Evolutionary conservation across 2,797 vertebrate genomes (phyloP).

Genomic region (Australoheros facetus): DNA sequence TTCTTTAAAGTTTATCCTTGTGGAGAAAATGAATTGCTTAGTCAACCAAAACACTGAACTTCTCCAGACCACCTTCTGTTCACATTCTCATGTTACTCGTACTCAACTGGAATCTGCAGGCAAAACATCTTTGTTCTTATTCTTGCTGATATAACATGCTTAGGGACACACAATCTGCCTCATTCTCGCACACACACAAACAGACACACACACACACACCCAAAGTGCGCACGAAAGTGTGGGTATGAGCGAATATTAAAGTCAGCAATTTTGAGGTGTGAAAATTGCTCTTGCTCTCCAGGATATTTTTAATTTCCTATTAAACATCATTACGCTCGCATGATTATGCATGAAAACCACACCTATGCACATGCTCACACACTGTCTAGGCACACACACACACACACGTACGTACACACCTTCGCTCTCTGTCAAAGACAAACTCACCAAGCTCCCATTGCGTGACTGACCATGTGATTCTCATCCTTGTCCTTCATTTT

Average conservation of each 20-base stretch:
- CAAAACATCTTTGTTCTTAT: slow-evolving; percentile 6
- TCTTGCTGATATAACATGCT: slow-evolving; percentile 15
- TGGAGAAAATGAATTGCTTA: not conserved
- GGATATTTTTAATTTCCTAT: slow-evolving; percentile 76
- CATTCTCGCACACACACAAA: not conserved
- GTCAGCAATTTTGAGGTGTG: slow-evolving; percentile 63
- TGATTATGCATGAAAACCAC: slow-evolving; percentile 33
- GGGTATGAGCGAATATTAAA: slow-evolving; percentile 45
- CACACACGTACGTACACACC: not conserved
- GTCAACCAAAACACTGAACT: not conserved
- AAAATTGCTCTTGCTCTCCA: slow-evolving; percentile 61
- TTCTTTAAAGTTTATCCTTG: not conserved
- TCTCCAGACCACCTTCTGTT: not conserved
- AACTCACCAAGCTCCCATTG: slow-evolving; percentile 63
- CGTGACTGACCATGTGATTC: slow-evolving; percentile 59
- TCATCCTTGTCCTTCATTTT: slow-evolving; percentile 63
- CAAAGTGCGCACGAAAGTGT: slow-evolving; percentile 28
- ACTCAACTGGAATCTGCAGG: slow-evolving; percentile 12
- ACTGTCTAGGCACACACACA: not conserved
- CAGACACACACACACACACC: not conserved
- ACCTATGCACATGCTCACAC: slow-evolving; percentile 4
- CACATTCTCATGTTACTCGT: not conserved
- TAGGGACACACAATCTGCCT: slow-evolving; percentile 6
- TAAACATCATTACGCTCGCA: slow-evolving; percentile 53
- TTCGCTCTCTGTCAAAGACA: slow-evolving; percentile 50